These are phyloP conservation scores for Thereva unica DNA, from an alignment of 2,888 invertebrate genomes.

Conservation along the genomic window DNA sequence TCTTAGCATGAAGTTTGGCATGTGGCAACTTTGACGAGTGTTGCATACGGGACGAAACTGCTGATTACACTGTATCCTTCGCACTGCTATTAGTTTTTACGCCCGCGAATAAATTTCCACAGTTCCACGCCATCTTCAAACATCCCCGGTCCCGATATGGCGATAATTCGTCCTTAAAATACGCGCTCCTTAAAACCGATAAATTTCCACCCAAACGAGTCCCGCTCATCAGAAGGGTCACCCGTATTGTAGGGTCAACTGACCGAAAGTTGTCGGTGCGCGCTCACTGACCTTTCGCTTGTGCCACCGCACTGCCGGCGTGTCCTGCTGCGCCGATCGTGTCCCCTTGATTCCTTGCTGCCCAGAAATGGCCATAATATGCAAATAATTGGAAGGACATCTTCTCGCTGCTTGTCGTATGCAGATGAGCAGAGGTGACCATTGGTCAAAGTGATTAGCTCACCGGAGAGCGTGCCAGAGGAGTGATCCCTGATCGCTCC, in stretches of 20 bases:
- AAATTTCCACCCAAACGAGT: too few species aligned
- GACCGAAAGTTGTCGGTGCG: conserved; percentile 42
- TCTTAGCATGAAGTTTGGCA: neutral
- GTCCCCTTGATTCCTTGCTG: conserved; percentile 15
- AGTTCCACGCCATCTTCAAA: too few species aligned
- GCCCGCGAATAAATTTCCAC: too few species aligned
- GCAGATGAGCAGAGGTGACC: conserved; percentile 32
- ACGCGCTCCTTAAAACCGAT: too few species aligned
- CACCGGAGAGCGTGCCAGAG: conserved; percentile 37
- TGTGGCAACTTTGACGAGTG: too few species aligned
- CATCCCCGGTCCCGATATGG: too few species aligned
- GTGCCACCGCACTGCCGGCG: conserved; percentile 11
- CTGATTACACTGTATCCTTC: too few species aligned
- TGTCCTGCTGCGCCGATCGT: conserved; percentile 29
- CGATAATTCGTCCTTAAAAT: too few species aligned
- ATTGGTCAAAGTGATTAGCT: conserved; percentile 39
- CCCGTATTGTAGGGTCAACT: conserved; percentile 42
- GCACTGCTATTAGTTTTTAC: too few species aligned
- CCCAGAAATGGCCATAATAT: conserved; percentile 22
- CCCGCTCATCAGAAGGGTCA: conserved; percentile 35
- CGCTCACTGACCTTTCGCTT: conserved; percentile 36
- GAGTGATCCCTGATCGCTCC: conserved; percentile 34
- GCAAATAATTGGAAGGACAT: conserved; percentile 35
- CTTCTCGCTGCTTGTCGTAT: conserved; percentile 24
- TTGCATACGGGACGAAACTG: too few species aligned